Evolutionary conservation across 2,888 invertebrate species (phyloP), one percentile per base, ranked within the genome.

Genomic region (Oscheius sp.): DNA sequence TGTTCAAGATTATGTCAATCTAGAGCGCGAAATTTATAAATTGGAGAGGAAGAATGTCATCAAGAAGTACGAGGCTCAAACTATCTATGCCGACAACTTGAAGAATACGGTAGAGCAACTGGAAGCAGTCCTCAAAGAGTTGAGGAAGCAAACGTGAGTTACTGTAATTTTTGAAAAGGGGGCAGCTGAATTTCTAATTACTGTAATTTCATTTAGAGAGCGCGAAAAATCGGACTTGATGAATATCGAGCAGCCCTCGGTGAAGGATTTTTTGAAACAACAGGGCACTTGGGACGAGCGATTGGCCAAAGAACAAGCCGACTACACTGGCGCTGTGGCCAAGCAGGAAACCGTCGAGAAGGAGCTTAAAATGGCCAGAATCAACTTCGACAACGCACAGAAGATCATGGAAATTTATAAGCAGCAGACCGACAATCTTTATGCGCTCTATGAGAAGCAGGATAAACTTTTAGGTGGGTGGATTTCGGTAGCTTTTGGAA

Each of bases 171-270:
- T 5, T 3, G n/a, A 42, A 23, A 15, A 27, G 31, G 8, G 8
- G 42, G 20, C 15, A 31, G 33, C 23, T n/a, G n/a, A n/a, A n/a
- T n/a, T n/a, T n/a, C n/a, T n/a, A n/a, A n/a, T n/a, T n/a, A n/a
- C n/a, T n/a, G n/a, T n/a, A n/a, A n/a, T n/a, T n/a, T n/a, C n/a
- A 23, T 82, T 45, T 77, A 88, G 88, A 5, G 86, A 84, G 46
- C 88, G 88, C 67, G 88, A 88, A 70, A 87, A 87, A 67, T 83
- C 84, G 2, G 88, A 88, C 74, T 86, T 88, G 23, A 87, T 88
- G 65, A 87, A 88, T 57, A 84, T 87, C 63, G 83, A 86, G 42
- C 83, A 87, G 69, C 86, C 87, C 3, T 86, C 86, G 29, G 87
- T 88, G 1, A 83, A 84, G 66, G 82, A 85, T 15, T 87, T 87